Evolutionary conservation across 2,888 invertebrate genomes (phyloP).

Genomic region (Hyposoter dolosus): DNA sequence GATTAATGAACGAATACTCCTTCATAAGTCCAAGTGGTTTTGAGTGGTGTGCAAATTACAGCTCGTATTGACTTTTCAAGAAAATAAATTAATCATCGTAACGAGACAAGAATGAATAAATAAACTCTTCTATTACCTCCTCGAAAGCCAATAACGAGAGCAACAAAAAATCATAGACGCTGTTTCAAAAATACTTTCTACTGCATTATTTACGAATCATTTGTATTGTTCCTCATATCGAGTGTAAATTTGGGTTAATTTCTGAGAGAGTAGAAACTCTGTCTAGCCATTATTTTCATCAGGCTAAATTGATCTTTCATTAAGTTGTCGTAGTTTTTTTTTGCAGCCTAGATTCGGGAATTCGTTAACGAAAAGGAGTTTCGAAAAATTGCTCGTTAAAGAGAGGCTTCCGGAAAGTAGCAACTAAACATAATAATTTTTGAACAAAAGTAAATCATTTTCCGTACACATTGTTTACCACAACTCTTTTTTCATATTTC

Average conservation of each 20-base stretch:
- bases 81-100: background rate
- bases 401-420: background rate
- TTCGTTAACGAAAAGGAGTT: background rate
- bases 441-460: background rate
- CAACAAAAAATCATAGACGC: background rate
- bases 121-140: background rate
- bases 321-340: background rate
- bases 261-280: slow-evolving; percentile 8
- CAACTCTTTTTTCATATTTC: background rate
- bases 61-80: background rate
- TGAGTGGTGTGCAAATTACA: background rate
- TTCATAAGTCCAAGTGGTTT: background rate
- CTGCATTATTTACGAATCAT: background rate
- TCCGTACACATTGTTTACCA: background rate
- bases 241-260: slow-evolving; percentile 21
- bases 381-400: background rate
- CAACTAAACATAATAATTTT: background rate
- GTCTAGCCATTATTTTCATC: background rate
- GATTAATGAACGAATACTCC: background rate
- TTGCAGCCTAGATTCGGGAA: background rate
- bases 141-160: background rate
- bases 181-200: background rate
- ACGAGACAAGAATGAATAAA: background rate
- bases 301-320: background rate
- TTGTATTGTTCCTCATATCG: background rate